Evolutionary conservation across 2,797 vertebrate species (phyloP), one percentile per base, ranked within the genome.

Genomic region (Cyprinodon diabolis): DNA sequence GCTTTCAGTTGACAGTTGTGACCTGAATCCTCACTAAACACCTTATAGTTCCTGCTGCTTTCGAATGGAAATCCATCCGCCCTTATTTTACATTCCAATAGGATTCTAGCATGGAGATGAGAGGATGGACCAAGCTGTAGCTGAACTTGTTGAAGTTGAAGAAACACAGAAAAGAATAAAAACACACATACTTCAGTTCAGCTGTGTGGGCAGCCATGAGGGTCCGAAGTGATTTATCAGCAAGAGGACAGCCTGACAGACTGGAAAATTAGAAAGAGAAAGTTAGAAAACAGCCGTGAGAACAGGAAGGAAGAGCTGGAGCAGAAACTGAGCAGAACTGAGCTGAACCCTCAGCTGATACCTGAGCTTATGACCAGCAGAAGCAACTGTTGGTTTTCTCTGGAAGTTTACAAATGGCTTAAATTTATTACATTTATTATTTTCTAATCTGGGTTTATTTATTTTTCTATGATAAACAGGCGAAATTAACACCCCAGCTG

Each of bases 171-270:
- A 65, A 65, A 45, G 13, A 45, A 56, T 52, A 19, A 87, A 89
- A 94, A 83, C 86, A 94, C 94, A 99, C 98, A 96, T 99, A 99
- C 98, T 99, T 99, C 94, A 99, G 97, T 96, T 99, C 98, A 97
- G 97, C 96, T 96, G 97, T 97, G 94, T 99, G 97, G 94, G 98
- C 97, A 97, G 98, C 98, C 97, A 99, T 99, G 95, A 99, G 97
- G 95, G 97, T 98, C 98, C 98, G 97, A 95, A 99, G 97, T 95
- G 97, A 98, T 96, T 99, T 99, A 97, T 99, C 98, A 97, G 98
- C 98, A 96, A 99, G 97, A 97, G 98, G 98, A 96, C 98, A 99
- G 96, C 98, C 98, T 97, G 97, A 99, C 95, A 99, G 97, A 96
- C 98, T 99, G 97, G 85, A 92, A 90, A 85, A 91, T 87, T 51